These are phyloP conservation scores for Zeugodacus cucurbitae DNA, from an alignment of 1,140 invertebrate genomes.

Conservation along the genomic window DNA sequence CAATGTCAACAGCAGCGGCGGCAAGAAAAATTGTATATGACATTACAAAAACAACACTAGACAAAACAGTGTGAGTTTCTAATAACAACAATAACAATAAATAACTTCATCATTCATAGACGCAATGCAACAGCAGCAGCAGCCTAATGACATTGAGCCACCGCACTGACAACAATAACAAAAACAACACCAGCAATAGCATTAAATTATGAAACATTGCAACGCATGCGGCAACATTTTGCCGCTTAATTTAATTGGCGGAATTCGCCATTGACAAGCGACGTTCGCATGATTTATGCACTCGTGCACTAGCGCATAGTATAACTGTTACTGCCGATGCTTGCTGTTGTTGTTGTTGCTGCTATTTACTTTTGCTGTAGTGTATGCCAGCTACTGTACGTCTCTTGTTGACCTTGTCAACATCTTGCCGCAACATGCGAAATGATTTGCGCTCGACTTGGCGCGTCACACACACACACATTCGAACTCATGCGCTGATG, in stretches of 20 bases:
- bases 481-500: not conserved
- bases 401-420: conserved; percentile 60
- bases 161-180: not conserved
- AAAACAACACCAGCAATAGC: not conserved
- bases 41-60: conserved; percentile 47
- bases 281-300: conserved; percentile 61
- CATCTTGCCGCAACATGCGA: conserved; percentile 56
- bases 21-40: not conserved
- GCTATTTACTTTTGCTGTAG: conserved; percentile 47
- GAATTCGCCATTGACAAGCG: conserved; percentile 39
- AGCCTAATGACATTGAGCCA: conserved; percentile 32
- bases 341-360: not conserved
- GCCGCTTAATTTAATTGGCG: conserved; percentile 61
- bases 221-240: conserved; percentile 50
- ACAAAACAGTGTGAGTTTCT: not conserved
- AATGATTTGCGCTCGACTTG: not conserved
- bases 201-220: not conserved
- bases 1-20: conserved; percentile 15
- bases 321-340: conserved; percentile 6
- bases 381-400: not conserved
- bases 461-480: not conserved
- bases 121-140: not conserved
- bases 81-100: not conserved
- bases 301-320: conserved; percentile 43
- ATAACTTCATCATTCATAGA: conserved; percentile 23